phyloP scores from a whole-genome alignment of 1,140 invertebrate species.

The Cotesia typhae region DNA sequence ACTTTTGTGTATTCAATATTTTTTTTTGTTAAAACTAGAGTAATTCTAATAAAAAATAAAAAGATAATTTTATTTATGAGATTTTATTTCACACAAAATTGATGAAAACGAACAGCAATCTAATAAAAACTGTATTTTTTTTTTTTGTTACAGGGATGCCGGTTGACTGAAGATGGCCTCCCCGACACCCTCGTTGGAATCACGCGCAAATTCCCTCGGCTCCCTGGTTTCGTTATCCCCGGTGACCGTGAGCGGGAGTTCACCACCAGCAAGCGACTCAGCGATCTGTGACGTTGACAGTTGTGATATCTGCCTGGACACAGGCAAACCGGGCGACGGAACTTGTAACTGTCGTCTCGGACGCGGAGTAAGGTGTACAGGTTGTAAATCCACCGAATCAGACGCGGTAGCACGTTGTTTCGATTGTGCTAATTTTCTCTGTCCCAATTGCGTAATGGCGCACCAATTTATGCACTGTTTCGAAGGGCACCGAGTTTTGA shows the following conservation, averaged over 20 bases:
- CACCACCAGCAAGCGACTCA: constrained; percentile 81
- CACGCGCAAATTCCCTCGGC: constrained; percentile 89
- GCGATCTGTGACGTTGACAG: constrained; percentile 80
- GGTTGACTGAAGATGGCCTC: constrained; percentile 80
- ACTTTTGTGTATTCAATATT: too few species aligned
- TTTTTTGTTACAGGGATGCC: constrained; percentile 70
- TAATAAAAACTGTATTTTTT: constrained; percentile 13
- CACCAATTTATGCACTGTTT: constrained; percentile 99
- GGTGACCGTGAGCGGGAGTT: constrained; percentile 81
- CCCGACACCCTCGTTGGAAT: constrained; percentile 89
- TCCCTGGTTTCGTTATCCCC: constrained; percentile 78
- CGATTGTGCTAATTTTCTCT: constrained; percentile 94
- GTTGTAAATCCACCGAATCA: constrained; percentile 86
- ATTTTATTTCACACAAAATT: too few species aligned
- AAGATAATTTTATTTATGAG: too few species aligned
- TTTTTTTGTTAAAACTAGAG: too few species aligned
- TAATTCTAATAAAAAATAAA: too few species aligned
- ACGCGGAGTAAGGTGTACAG: constrained; percentile 78
- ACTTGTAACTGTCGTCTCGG: constrained; percentile 79
- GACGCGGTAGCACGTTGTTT: constrained; percentile 91
- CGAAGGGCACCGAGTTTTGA: constrained; percentile 91
- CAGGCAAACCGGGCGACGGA: constrained; percentile 80
- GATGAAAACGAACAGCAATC: too few species aligned
- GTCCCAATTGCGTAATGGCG: constrained; percentile 95
- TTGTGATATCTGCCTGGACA: constrained; percentile 85